Conservation (phyloP, 2,888 invertebrate species). For the Volucella inanis region DNA sequence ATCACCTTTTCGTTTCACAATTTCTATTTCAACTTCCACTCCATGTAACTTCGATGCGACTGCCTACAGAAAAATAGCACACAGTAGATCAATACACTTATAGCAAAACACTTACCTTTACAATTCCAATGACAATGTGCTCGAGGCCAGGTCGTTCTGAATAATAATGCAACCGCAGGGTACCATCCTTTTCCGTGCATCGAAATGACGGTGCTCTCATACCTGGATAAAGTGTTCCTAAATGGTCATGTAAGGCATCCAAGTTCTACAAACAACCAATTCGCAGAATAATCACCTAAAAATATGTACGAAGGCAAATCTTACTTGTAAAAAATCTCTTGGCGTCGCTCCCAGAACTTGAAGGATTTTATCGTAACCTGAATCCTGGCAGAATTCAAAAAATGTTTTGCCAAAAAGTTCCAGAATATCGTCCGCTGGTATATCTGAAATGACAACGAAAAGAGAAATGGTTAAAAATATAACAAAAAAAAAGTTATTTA, state of each 20-base stretch:
- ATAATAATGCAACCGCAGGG: constrained; percentile 96
- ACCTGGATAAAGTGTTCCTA: constrained; percentile 96
- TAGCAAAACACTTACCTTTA: constrained; percentile 87
- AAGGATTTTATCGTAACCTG: constrained; percentile 97
- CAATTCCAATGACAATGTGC: constrained; percentile 98
- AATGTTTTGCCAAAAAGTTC: constrained; percentile 97
- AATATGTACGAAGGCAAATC: constrained; percentile 1
- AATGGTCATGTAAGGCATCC: constrained; percentile 97
- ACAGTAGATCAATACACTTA: not conserved
- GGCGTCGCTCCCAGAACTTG: constrained; percentile 97
- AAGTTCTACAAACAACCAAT: constrained; percentile 87
- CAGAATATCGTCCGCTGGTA: constrained; percentile 94
- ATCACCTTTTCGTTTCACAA: constrained; percentile 93
- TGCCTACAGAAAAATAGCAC: constrained; percentile 85
- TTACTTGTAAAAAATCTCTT: constrained; percentile 95
- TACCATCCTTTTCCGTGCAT: constrained; percentile 96
- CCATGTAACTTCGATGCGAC: constrained; percentile 96
- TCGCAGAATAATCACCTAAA: constrained; percentile 14
- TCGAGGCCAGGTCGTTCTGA: constrained; percentile 97
- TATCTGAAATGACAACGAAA: constrained; percentile 85
- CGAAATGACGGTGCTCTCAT: constrained; percentile 98
- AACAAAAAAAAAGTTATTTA: constrained; percentile 37
- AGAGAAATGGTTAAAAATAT: constrained; percentile 2
- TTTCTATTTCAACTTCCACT: constrained; percentile 95
- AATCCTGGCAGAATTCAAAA: constrained; percentile 98